Evolutionary conservation across 2,888 invertebrate genomes (phyloP), one percentile per base, ranked within the genome.

Genomic region (Norana najaformis): DNA sequence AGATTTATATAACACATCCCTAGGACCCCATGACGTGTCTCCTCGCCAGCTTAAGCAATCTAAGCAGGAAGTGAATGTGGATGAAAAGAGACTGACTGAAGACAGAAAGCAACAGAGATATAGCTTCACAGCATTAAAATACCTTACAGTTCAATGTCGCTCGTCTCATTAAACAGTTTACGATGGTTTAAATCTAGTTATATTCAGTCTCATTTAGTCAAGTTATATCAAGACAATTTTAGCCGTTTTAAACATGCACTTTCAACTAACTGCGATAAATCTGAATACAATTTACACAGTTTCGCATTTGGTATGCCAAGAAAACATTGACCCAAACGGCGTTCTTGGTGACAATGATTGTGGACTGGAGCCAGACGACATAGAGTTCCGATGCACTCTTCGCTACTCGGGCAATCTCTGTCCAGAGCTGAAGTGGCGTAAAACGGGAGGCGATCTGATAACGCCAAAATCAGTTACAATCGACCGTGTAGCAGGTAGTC

Each of bases 311-410:
- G 11, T n/a, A n/a, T 69, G 69, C n/a, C 69, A 69, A 69, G 69
- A 69, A 69, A n/a, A 69, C 11, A 69, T 69, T n/a, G n/a, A 69
- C 69, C 69, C 69, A n/a, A n/a, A 69, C 6, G 69, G 69, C 69
- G 69, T 69, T 69, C 69, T 69, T 69, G 69, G 30, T 30, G n/a
- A 69, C 2, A 69, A 69, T 13, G 69, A 69, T 13, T 69, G 69
- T 69, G 69, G 69, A n/a, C 30, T 69, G 69, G 69, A 69, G n/a
- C 69, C 69, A 69, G 69, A 69, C 69, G n/a, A n/a, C n/a, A 69
- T 69, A 69, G 69, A 69, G 69, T 69, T 69, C 69, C 69, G 1
- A 69, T 69, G 69, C 13, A 69, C 13, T 69, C 69, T 69, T n/a
- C 69, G 69, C 8, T 69, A 69, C 69, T n/a, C 1, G 30, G 69